phyloP scores from a whole-genome alignment of 2,888 invertebrate species.

The Anticlea derivata region DNA sequence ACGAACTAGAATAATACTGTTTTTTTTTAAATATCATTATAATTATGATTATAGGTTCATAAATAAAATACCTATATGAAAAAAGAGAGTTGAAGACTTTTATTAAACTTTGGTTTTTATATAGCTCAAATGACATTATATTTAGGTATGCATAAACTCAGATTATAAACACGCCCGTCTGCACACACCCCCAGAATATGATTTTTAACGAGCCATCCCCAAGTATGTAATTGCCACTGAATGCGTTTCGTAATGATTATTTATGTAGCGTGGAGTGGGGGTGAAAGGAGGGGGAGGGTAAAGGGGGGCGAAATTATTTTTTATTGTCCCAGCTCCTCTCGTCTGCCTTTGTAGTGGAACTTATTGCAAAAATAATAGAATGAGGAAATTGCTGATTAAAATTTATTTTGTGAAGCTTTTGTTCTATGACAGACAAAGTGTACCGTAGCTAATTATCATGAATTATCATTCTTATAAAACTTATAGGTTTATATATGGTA shows the following conservation, averaged over 20 bases:
- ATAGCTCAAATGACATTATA: no score
- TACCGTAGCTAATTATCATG: no score
- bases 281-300: conserved; percentile 27
- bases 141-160: no score
- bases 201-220: conserved; percentile 69
- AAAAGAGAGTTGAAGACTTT: no score
- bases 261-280: conserved; percentile 54
- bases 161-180: conserved; percentile 25
- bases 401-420: conserved; percentile 3
- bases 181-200: conserved; percentile 54
- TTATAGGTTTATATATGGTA: no score
- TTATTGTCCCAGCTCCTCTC: conserved; percentile 52
- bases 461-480: no score
- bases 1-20: no score
- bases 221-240: conserved; percentile 72
- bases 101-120: no score
- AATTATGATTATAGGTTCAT: no score
- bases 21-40: no score
- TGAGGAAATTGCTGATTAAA: conserved; percentile 22
- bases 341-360: conserved; percentile 29
- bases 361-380: conserved; percentile 23
- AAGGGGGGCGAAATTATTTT: conserved; percentile 63
- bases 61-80: no score
- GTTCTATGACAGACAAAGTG: background rate
- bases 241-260: conserved; percentile 70